Base-by-base conservation (phyloP, 2,888 invertebrate species). In the Dryocosmus kuriphilus region DNA sequence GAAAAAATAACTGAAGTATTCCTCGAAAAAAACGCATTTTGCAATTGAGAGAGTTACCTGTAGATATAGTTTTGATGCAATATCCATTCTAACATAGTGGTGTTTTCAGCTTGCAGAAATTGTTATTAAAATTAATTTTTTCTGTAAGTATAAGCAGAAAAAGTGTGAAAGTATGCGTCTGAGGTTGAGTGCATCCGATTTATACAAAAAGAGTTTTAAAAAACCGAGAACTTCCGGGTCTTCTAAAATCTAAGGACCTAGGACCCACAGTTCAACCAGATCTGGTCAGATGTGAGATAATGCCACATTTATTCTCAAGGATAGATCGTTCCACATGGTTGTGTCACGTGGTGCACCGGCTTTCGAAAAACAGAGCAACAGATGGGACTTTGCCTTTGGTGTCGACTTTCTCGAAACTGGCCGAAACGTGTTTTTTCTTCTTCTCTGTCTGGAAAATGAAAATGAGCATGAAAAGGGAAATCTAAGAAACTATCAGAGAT, bases 301-400 rank as follows among this genome's bases (percentile, higher is more conserved):
- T 46, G 46, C 46, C 27, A 27, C 41, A 67, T 65, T 65, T 65
- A 38, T 65, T 24, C 38, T 65, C 24, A 35, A 65, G 65, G 41
- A 46, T 46, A 67, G 41, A 67, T 67, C 16, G 67, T 46, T 67
- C 41, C 46, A 46, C 67, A 67, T 16, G 46, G 67, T 67, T 41
- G 7, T 67, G 27, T 51, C 46, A 67, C 67, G 67, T 67, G 67
- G 67, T 67, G 67, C 67, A 46, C 67, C 46, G 67, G 67, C 67
- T 67, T 67, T 67, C 67, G 67, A 67, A 67, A 67, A 67, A 67
- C 67, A 67, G 67, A 67, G 67, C 67, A 67, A 67, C 67, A 67
- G 67, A 67, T 67, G 67, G 67, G 27, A 41, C 22, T 67, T 67
- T 67, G 67, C 67, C 46, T 67, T 67, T 67, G 67, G 67, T 67